These are phyloP conservation scores for Trypoxylon attenuatum DNA, from an alignment of 2,888 invertebrate species.

Conservation along the genomic window DNA sequence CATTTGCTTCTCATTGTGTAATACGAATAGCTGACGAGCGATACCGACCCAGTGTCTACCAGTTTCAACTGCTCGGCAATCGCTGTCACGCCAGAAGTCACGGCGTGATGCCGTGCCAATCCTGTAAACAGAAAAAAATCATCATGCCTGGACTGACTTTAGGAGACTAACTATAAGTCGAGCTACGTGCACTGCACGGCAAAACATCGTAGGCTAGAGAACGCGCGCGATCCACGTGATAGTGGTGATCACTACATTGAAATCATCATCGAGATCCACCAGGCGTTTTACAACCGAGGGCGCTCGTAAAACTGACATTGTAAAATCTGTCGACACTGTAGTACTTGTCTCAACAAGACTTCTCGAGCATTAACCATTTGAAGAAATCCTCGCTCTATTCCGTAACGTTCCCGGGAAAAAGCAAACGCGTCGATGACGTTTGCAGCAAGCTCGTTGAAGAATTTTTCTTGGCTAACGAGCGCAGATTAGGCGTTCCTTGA, in stretches of 20 bases:
- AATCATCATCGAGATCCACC: slow-evolving; percentile 16
- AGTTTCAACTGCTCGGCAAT: background rate
- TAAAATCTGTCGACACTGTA: slow-evolving; percentile 35
- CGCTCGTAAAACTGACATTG: slow-evolving; percentile 28
- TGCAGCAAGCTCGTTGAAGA: too few species aligned
- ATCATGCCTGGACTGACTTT: background rate
- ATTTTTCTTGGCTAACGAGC: too few species aligned
- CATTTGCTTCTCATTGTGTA: background rate
- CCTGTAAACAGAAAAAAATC: background rate
- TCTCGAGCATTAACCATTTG: slow-evolving; percentile 1
- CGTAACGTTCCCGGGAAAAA: too few species aligned
- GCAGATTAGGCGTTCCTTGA: too few species aligned
- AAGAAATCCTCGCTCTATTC: slow-evolving; percentile 7
- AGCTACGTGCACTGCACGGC: background rate
- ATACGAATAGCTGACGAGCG: background rate
- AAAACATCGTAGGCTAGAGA: too few species aligned
- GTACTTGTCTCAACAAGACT: slow-evolving; percentile 11
- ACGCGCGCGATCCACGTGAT: slow-evolving; percentile 17
- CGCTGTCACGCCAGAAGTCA: too few species aligned
- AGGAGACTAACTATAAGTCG: background rate
- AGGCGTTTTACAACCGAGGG: slow-evolving; percentile 28
- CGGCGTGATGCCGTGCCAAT: background rate
- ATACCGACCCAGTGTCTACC: background rate
- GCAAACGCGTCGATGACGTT: too few species aligned
- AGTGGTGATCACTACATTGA: slow-evolving; percentile 10